Base-by-base conservation (phyloP, 2,113 vertebrate species). In the Leuciscus idus region DNA sequence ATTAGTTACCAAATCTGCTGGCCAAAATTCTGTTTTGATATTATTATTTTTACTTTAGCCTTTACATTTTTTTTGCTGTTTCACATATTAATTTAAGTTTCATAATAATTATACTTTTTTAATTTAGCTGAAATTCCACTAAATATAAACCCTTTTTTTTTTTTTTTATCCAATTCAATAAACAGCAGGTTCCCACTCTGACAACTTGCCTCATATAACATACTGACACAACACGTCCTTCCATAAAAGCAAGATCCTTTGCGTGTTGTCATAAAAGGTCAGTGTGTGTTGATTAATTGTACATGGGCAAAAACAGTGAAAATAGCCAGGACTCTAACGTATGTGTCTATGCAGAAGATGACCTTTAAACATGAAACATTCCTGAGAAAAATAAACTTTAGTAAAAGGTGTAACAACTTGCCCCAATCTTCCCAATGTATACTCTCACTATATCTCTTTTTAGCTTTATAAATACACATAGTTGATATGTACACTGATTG, bases 211-310 rank as follows among this genome's bases (percentile, higher is more conserved):
- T 76, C n/a, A 33, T 77, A 6, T 77, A 77, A 15, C 74, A 52
- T 52, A 7, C 6, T 39, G 39, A 28, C 23, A 26, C n/a, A 50
- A 23, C 70, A 73, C 12, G 12, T 48, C 11, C 72, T 15, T 11
- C 39, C 43, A 13, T 74, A 26, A 43, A 12, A 74, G 8, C 17
- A 21, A 55, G 6, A 17, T 77, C 17, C 33, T 77, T 55, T 52
- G 13, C 46, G 33, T 55, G 48, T 46, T 55, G 23, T 74, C 26
- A 30, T 8, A 55, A 55, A 77, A 77, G 48, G 75, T 55, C 48
- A 77, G 48, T 2, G 7, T 75, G 73, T 77, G 75, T 77, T 77
- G 48, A 77, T 55, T 55, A 77, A 77, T 55, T 77, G 17, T 52
- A 77, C 50, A 23, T 33, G 17, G 48, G 1, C 50, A 77, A 30